phyloP scores from a whole-genome alignment of 2,113 vertebrate genomes.

The Tylochromis polylepis region DNA sequence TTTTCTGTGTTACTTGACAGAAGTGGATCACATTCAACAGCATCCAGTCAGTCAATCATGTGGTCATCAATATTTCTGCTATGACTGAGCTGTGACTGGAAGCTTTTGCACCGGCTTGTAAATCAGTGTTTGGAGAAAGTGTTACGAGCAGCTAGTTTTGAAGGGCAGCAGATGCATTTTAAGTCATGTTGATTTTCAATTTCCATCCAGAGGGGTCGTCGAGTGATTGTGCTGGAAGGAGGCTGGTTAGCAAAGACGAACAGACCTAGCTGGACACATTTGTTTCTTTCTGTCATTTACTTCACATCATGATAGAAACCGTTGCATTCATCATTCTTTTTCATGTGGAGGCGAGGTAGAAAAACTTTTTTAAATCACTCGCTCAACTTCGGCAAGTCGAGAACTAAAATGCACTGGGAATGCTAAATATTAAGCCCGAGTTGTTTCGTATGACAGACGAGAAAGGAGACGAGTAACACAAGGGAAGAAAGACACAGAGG shows the following conservation, averaged over 20 bases:
- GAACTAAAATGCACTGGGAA: background rate
- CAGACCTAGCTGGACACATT: background rate
- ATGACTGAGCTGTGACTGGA: conserved; percentile 26
- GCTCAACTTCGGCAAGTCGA: background rate
- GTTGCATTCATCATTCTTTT: background rate
- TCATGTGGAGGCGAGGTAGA: background rate
- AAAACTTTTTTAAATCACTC: background rate
- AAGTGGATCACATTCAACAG: background rate
- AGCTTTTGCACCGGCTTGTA: conserved; percentile 11
- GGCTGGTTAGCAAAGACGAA: background rate
- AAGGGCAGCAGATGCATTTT: background rate
- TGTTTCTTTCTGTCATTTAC: background rate
- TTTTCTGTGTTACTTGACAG: background rate
- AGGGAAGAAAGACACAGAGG: background rate
- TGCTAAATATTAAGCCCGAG: background rate
- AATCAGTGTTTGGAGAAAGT: conserved; percentile 19
- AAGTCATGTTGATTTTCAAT: conserved; percentile 17
- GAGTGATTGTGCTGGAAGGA: background rate
- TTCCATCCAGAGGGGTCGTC: background rate
- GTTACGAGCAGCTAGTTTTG: background rate
- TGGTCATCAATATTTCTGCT: conserved; percentile 36
- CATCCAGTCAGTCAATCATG: conserved; percentile 10
- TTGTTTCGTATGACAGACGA: background rate
- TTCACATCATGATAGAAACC: background rate
- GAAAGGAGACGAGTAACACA: background rate